Conservation (phyloP, 2,797 vertebrate genomes). For the Linurgus olivaceus region DNA sequence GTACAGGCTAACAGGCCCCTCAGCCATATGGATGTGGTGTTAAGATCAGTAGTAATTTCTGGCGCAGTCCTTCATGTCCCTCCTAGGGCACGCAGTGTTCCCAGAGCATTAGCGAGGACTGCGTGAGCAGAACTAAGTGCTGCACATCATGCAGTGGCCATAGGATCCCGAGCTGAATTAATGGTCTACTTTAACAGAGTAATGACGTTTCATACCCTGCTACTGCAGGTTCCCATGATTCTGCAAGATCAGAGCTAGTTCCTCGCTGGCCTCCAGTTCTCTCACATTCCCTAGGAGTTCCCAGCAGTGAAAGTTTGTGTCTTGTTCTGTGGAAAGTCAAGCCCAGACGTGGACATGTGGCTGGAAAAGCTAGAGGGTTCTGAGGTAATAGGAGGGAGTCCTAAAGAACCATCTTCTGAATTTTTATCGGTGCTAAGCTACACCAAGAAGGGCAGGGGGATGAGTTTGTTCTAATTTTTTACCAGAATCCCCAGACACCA, state of each 20-base stretch:
- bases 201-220: conserved; percentile 22
- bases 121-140: conserved; percentile 64
- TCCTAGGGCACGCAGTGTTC: conserved; percentile 44
- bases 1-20: conserved; percentile 44
- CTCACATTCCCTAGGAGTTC: neutral
- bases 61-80: conserved; percentile 25
- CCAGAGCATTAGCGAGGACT: conserved; percentile 25
- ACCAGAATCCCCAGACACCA: neutral
- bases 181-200: conserved; percentile 55
- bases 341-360: fast-evolving
- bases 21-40: conserved; percentile 49
- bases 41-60: conserved; percentile 62
- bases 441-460: neutral
- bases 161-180: conserved; percentile 42
- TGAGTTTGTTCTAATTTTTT: neutral
- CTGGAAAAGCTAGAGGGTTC: neutral
- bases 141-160: conserved; percentile 41
- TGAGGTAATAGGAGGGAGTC: neutral
- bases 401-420: neutral
- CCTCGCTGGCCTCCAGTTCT: neutral
- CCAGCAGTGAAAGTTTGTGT: neutral
- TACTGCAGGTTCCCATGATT: conserved; percentile 13
- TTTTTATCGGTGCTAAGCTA: neutral
- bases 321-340: fast-evolving
- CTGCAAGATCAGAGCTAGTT: neutral